Conservation (phyloP, 2,797 vertebrate genomes). For the Halcyon smyrnensis region DNA sequence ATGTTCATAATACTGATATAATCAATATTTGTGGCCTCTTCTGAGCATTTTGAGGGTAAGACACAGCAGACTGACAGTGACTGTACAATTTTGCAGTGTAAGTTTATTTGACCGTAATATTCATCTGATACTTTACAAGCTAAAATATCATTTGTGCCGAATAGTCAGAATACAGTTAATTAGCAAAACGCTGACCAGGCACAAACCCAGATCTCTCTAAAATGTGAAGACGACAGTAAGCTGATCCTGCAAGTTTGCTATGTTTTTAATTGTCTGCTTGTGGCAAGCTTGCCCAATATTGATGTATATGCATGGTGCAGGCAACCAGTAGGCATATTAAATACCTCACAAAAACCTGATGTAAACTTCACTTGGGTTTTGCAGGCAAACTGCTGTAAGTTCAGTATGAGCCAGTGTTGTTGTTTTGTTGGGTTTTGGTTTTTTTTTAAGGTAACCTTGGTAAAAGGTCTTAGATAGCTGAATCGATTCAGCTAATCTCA, state of each 20-base stretch:
- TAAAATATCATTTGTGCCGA: conserved; percentile 63
- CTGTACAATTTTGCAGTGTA: conserved; percentile 18
- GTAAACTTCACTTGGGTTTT: not conserved
- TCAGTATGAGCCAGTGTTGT: not conserved
- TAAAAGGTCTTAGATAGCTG: not conserved
- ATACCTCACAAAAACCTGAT: not conserved
- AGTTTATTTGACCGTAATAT: conserved; percentile 25
- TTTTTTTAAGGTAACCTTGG: conserved; percentile 7
- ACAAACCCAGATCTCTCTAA: conserved; percentile 39
- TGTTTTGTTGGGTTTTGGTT: not conserved
- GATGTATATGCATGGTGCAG: not conserved
- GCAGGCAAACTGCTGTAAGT: not conserved
- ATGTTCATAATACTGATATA: not conserved
- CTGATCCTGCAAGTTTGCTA: conserved; percentile 65
- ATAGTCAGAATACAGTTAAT: conserved; percentile 68
- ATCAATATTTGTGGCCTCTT: not conserved
- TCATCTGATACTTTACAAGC: conserved; percentile 24
- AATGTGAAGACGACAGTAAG: conserved; percentile 53
- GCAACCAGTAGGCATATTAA: not conserved
- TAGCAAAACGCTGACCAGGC: conserved; percentile 66
- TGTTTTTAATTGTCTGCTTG: conserved; percentile 67
- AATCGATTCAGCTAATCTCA: conserved; percentile 19
- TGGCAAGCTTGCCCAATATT: conserved; percentile 7
- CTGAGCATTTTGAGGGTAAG: not conserved
- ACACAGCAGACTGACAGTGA: not conserved